phyloP scores from a whole-genome alignment of 2,888 invertebrate genomes.

The Drosophila heteroneura region DNA sequence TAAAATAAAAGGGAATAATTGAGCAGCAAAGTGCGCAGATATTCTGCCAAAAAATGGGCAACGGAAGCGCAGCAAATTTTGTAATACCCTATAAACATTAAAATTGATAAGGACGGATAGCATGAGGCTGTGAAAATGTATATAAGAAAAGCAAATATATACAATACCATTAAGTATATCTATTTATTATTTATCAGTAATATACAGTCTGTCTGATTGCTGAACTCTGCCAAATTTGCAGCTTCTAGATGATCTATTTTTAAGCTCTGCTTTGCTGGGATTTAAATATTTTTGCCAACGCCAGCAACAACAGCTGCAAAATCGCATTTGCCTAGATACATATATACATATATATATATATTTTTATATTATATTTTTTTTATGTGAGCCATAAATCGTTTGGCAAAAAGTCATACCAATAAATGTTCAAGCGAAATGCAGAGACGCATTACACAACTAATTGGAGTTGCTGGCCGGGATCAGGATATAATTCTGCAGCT shows the following conservation, averaged over 20 bases:
- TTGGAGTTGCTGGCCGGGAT: constrained; percentile 40
- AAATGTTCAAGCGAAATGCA: constrained; percentile 64
- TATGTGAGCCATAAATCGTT: constrained; percentile 60
- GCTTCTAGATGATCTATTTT: background rate
- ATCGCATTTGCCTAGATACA: constrained; percentile 33
- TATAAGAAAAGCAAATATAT: background rate
- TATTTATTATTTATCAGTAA: background rate
- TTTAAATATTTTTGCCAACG: constrained; percentile 33
- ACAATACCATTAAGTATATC: background rate
- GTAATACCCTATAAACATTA: background rate
- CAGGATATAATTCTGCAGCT: constrained; percentile 46
- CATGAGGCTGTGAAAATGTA: background rate
- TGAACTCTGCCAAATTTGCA: background rate
- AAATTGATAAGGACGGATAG: background rate
- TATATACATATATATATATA: background rate
- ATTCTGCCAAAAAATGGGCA: background rate
- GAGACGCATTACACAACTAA: constrained; percentile 58
- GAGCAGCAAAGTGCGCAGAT: constrained; percentile 21
- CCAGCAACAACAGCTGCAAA: constrained; percentile 60
- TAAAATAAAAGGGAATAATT: constrained; percentile 54
- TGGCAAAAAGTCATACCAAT: constrained; percentile 67
- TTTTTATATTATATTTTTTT: no score
- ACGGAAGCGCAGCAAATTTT: background rate
- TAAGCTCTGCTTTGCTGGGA: background rate
- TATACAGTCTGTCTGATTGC: background rate